Evolutionary conservation across 2,888 invertebrate species (phyloP).

Genomic region (Coenonympha arcania): DNA sequence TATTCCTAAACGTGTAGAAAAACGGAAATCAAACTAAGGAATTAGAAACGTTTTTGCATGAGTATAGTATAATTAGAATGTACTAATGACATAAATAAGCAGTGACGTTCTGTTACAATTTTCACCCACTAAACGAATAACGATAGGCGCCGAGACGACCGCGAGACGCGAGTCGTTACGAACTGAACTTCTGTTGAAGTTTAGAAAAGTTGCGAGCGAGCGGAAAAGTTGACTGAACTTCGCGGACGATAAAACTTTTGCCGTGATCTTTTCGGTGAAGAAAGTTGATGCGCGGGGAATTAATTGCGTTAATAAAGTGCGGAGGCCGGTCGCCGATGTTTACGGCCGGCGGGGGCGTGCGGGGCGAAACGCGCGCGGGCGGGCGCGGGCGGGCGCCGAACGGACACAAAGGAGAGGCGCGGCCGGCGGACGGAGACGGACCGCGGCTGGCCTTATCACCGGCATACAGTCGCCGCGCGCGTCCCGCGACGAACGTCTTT

Average conservation of each 20-base stretch:
- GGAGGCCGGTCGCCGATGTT: constrained; percentile 54
- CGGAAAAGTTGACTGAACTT: constrained; percentile 37
- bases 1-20: too few relatives aligned
- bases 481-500: constrained; percentile 56
- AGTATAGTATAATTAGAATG: too few relatives aligned
- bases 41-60: too few relatives aligned
- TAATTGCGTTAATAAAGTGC: constrained; percentile 62
- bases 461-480: constrained; percentile 67
- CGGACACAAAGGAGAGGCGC: constrained; percentile 68
- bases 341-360: constrained; percentile 35
- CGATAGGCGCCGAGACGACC: constrained; percentile 31
- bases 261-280: constrained; percentile 35
- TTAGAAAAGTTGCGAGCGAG: constrained; percentile 44
- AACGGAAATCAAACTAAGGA: too few relatives aligned
- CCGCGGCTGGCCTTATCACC: constrained; percentile 66
- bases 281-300: constrained; percentile 54
- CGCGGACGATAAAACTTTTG: constrained; percentile 26
- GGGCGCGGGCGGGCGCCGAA: constrained; percentile 44
- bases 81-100: too few relatives aligned
- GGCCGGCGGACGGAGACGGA: constrained; percentile 59
- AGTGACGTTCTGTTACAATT: neutral
- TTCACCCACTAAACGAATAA: constrained; percentile 9
- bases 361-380: constrained; percentile 48
- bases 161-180: constrained; percentile 47
- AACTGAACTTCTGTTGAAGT: constrained; percentile 50